Base-by-base conservation (phyloP, 2,888 invertebrate genomes). In the Chydorus sphaericus region DNA sequence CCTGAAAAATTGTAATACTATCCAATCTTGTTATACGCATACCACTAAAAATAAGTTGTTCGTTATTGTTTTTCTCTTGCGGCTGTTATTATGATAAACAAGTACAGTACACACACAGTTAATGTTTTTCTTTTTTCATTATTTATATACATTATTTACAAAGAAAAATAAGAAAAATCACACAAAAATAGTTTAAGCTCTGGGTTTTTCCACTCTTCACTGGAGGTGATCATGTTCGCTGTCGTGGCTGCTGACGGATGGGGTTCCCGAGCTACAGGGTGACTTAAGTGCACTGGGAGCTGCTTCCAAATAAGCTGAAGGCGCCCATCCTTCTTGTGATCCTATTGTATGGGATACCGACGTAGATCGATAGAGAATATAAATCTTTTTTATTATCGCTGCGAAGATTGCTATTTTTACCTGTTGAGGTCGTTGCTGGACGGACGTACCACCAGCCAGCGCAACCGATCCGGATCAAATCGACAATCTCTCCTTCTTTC, bases 401-500 rank as follows among this genome's bases (percentile, higher is more conserved):
- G n/a, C n/a, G n/a, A n/a, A n/a, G n/a, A n/a, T n/a, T n/a, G n/a
- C 65, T 65, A n/a, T 62, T 60, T 72, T 70, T 72, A 83, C 85
- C 85, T 69, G 84, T 75, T 10, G 44, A 44, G n/a, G n/a, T n/a
- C n/a, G n/a, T n/a, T n/a, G n/a, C n/a, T 57, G 86, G 78, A 66
- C 85, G 83, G 67, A 92, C 88, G 75, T 87, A 91, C 92, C 92
- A 93, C 93, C 93, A 93, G 63, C 93, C 92, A 63, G 90, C 90
- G 73, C 88, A 89, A 68, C 92, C 92, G 63, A 90, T 85, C 73
- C 91, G 90, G 63, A 91, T 78, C 63, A 93, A 77, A 69, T 91
- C 89, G 63, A 93, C 82, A 64, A 81, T 78, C 73, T 93, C 92
- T 23, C 92, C 91, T 74, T 92, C 92, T 59, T 81, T 79, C 75